phyloP scores from a whole-genome alignment of 2,888 invertebrate genomes.

The Drosophila colorata region DNA sequence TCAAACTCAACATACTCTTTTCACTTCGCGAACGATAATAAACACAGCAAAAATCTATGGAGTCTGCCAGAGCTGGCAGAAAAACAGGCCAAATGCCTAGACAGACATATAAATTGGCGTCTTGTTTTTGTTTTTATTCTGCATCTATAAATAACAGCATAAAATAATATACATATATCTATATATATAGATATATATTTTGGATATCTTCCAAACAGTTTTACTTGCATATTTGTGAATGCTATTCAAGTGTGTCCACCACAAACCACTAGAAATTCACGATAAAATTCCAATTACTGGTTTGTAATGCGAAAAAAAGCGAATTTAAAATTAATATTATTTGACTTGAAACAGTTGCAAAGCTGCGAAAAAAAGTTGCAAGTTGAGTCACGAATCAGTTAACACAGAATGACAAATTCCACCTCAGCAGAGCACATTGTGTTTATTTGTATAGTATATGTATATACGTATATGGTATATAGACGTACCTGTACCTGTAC shows the following conservation, averaged over 20 bases:
- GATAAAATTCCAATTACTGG: neutral
- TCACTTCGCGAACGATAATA: too few species aligned
- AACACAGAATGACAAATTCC: conserved; percentile 28
- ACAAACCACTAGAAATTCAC: neutral
- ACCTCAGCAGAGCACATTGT: conserved; percentile 4
- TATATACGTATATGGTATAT: conserved; percentile 13
- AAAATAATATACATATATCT: conserved; percentile 32
- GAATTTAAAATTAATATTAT: neutral
- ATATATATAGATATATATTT: conserved; percentile 45
- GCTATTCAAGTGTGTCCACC: conserved; percentile 6
- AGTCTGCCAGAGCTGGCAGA: conserved; percentile 44
- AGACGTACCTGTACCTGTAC: conserved; percentile 22
- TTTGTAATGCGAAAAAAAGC: neutral
- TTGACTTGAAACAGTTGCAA: neutral
- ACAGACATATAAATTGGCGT: conserved; percentile 33
- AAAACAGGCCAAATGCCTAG: conserved; percentile 12
- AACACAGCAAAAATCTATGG: conserved; percentile 19
- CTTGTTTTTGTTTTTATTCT: conserved; percentile 35
- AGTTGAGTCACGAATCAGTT: conserved; percentile 32
- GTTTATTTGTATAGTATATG: neutral
- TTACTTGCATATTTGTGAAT: conserved; percentile 59
- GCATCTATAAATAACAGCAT: conserved; percentile 57
- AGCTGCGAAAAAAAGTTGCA: conserved; percentile 2
- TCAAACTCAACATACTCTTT: too few species aligned
- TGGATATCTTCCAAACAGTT: conserved; percentile 72